Evolutionary conservation across 2,797 vertebrate genomes (phyloP).

Genomic region (Tolypeutes matacus): DNA sequence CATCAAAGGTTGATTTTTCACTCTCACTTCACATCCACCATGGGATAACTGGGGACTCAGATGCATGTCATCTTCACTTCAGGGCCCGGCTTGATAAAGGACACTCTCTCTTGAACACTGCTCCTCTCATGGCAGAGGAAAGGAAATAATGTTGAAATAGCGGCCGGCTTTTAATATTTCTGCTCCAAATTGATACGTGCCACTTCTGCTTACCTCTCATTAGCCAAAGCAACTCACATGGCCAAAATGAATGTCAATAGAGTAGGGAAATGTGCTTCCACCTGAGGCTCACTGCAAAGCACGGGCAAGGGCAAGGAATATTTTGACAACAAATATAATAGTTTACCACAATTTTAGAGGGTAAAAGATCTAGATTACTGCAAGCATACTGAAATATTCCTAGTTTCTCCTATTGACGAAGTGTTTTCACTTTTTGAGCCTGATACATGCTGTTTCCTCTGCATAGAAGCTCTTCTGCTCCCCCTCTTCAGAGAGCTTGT

Average conservation of each 20-base stretch:
- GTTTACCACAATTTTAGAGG: not conserved
- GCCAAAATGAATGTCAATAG: not conserved
- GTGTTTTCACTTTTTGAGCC: not conserved
- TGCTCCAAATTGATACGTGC: not conserved
- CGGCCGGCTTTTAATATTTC: not conserved
- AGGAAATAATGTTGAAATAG: not conserved
- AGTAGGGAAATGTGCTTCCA: not conserved
- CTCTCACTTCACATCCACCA: not conserved
- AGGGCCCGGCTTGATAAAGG: not conserved
- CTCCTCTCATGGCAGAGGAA: not conserved
- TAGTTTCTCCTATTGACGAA: not conserved
- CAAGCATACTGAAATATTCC: not conserved
- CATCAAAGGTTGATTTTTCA: not conserved
- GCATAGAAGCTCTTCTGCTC: not conserved
- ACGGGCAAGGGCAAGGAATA: not conserved
- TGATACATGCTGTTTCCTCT: not conserved
- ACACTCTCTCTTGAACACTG: not conserved
- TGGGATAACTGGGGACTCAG: not conserved
- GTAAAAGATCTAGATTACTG: not conserved
- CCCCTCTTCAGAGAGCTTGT: not conserved
- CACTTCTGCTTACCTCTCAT: not conserved
- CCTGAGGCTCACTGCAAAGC: not conserved
- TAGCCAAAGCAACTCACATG: not conserved
- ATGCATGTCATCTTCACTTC: fast-evolving
- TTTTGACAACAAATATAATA: not conserved